Percentiles rank a stretch among this genome's conserved stretches.
Evolutionary conservation across 2,797 vertebrate species (phyloP).

Genomic region (Gallinago solitaria): DNA sequence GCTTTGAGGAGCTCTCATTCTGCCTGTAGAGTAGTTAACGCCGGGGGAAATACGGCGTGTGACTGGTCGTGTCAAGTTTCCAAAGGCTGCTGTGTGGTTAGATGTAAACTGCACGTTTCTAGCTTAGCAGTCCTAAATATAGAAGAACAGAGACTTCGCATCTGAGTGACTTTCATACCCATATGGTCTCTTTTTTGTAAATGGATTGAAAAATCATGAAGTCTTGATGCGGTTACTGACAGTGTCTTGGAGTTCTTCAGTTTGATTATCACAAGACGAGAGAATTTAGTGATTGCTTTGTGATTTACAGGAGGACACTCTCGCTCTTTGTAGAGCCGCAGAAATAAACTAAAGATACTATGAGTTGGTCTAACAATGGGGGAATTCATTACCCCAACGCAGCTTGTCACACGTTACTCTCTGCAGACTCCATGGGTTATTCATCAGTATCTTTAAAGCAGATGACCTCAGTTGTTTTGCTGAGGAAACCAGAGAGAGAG

Average conservation of each 20-base stretch:
- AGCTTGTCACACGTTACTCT: constrained; percentile 55
- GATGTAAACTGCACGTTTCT: not conserved
- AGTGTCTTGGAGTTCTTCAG: not conserved
- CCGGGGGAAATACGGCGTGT: not conserved
- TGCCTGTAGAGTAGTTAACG: not conserved
- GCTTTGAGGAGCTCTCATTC: not conserved
- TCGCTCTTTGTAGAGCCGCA: constrained; percentile 53
- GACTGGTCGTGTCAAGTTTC: not conserved
- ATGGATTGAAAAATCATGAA: not conserved
- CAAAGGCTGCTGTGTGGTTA: not conserved
- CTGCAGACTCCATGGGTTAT: constrained; percentile 53
- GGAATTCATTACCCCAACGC: constrained; percentile 62
- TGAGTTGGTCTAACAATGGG: constrained; percentile 48
- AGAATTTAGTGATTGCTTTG: not conserved
- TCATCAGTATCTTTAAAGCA: constrained; percentile 53
- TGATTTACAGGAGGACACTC: constrained; percentile 20
- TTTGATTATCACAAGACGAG: constrained; percentile 55
- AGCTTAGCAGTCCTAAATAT: not conserved
- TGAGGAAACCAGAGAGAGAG: not conserved
- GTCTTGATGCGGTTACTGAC: not conserved
- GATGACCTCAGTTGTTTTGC: constrained; percentile 65
- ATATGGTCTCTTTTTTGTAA: not conserved
- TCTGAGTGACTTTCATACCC: not conserved
- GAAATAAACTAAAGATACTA: constrained; percentile 49
- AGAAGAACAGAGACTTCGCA: not conserved